Evolutionary conservation across 2,797 vertebrate species (phyloP).

Genomic region (Apogon talboti): DNA sequence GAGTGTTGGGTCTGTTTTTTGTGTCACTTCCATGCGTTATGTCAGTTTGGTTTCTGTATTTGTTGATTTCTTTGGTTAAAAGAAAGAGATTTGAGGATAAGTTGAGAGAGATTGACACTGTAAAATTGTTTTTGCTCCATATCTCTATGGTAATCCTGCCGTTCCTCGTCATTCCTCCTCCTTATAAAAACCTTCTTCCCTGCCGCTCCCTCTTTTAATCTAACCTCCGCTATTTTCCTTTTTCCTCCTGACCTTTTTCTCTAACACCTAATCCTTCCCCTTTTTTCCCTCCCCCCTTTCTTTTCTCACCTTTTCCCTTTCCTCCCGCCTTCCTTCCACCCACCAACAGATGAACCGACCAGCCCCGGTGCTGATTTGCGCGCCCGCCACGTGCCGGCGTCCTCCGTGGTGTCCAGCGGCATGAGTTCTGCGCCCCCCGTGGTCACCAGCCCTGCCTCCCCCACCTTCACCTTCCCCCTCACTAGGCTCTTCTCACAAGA

Average conservation of each 20-base stretch:
- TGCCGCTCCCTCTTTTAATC: constrained; percentile 31
- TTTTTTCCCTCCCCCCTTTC: constrained; percentile 12
- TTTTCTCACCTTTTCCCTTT: neutral
- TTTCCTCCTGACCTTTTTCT: constrained; percentile 43
- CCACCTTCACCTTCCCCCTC: constrained; percentile 92
- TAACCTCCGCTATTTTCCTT: constrained; percentile 46
- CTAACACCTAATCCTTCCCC: constrained; percentile 61
- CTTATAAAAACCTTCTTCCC: constrained; percentile 33
- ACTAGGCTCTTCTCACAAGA: constrained; percentile 95
- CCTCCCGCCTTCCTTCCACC: constrained; percentile 28
- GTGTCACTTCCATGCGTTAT: neutral
- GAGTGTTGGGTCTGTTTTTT: constrained; percentile 4
- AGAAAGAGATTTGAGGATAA: neutral
- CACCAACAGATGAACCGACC: constrained; percentile 92
- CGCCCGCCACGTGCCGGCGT: constrained; percentile 95
- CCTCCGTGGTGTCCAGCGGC: constrained; percentile 96
- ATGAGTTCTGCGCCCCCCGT: constrained; percentile 90
- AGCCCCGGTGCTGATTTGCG: constrained; percentile 95
- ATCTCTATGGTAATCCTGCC: constrained; percentile 28
- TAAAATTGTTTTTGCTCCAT: constrained; percentile 20
- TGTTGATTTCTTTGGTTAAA: constrained; percentile 2
- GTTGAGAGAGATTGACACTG: constrained; percentile 1
- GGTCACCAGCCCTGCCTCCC: constrained; percentile 90
- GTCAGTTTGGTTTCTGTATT: neutral
- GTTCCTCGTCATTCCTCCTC: constrained; percentile 46